Evolutionary conservation across 2,797 vertebrate genomes (phyloP).

Genomic region (Gallinago nigripennis): DNA sequence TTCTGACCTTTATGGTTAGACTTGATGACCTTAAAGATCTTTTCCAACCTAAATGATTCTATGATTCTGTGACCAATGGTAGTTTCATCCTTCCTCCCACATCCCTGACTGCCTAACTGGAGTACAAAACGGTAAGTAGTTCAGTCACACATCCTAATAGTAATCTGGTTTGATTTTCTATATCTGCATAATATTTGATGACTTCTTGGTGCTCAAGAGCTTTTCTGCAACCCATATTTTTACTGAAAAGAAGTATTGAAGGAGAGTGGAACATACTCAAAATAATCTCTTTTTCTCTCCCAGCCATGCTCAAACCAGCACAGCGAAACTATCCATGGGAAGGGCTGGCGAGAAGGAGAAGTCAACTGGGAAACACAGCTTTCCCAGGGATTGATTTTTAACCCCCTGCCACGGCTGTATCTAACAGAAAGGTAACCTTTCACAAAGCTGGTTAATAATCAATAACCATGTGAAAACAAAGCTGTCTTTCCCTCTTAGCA

Average conservation of each 20-base stretch:
- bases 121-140: neutral
- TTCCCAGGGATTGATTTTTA: constrained; percentile 75
- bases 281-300: neutral
- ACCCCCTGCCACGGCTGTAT: constrained; percentile 20
- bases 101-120: neutral
- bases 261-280: neutral
- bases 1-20: neutral
- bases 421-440: constrained; percentile 68
- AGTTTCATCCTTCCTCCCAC: neutral
- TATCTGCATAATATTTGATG: neutral
- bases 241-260: neutral
- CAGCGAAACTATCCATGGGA: neutral
- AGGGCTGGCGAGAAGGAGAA: neutral
- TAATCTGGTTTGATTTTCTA: neutral
- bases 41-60: neutral
- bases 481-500: constrained; percentile 46
- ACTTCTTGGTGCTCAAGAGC: neutral
- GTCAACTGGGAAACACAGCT: constrained; percentile 55
- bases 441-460: constrained; percentile 80
- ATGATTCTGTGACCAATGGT: neutral
- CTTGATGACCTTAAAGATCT: neutral
- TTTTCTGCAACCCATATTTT: neutral
- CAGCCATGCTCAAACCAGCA: neutral
- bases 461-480: constrained; percentile 79
- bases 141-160: neutral